These are phyloP conservation scores for Reinhardtius hippoglossoides DNA, from an alignment of 2,113 vertebrate genomes.

Conservation along the genomic window DNA sequence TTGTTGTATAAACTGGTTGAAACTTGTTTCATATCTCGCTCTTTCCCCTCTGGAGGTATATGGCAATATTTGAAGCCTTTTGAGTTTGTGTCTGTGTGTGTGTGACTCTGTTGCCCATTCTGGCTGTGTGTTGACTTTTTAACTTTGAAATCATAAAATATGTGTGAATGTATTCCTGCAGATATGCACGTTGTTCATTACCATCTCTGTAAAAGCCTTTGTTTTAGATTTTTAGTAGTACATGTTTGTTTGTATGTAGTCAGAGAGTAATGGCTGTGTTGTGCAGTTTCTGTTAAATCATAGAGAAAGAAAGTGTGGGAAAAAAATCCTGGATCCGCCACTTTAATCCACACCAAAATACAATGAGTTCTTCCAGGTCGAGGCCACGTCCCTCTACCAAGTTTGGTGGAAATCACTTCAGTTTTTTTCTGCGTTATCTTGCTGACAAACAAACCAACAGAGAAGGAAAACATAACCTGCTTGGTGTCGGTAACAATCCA, in stretches of 20 bases:
- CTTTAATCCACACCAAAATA: no score
- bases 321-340: no score
- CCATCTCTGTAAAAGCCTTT: neutral
- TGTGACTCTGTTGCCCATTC: neutral
- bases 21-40: conserved; percentile 5
- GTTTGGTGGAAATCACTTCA: no score
- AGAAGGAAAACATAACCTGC: neutral
- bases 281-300: no score
- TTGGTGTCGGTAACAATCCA: no score
- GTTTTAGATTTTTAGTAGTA: conserved; percentile 20
- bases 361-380: no score
- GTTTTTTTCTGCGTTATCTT: no score
- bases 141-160: conserved; percentile 6
- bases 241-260: neutral
- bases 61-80: neutral
- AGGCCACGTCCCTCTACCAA: no score
- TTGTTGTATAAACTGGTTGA: conserved; percentile 5
- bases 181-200: neutral
- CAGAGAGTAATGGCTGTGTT: no score
- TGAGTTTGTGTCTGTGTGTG: conserved; percentile 6
- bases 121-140: conserved; percentile 3
- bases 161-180: neutral
- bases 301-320: neutral
- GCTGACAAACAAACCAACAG: no score
- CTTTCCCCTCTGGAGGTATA: conserved; percentile 4